Base-by-base conservation (phyloP, 2,888 invertebrate genomes). In the Dilophus febrilis region DNA sequence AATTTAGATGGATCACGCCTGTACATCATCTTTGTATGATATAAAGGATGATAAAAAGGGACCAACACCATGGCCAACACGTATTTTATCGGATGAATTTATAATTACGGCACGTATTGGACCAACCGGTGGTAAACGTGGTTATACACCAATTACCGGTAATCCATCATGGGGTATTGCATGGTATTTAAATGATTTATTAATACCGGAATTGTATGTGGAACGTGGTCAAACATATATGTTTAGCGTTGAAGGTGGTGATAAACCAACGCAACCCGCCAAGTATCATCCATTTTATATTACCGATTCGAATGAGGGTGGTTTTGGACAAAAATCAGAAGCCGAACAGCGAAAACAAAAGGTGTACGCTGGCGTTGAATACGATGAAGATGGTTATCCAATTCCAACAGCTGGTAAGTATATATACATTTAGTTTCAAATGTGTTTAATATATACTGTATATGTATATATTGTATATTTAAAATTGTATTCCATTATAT, bases 231-330 rank as follows among this genome's bases (percentile, higher is more conserved):
- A 78, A 54, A 85, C 79, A 0, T 90, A 91, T 64, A 81, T 77
- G 27, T 91, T 91, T 58, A 58, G 73, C 18, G 79, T 91, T 1
- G 90, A 91, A 61, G 88, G 88, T 30, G 86, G 87, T 8, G 74
- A 78, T 48, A 40, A 40, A 5, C 13, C 35, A 22, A n/a, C 26
- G 3, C 22, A 35, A 13, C 35, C 35, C 19, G 35, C 4, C 49
- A 75, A 77, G 50, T 91, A 84, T 61, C 90, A 91, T 64, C 91
- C 91, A 11, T 77, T 91, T 57, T 91, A 91, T 64, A 88, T 91
- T 52, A 87, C 86, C 30, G 80, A 82, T 56, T 87, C 81, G 3
- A 64, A 72, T 0, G 85, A 86, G 57, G 91, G 91, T 19, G 91
- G 90, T 2, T 83, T 76, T 53, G 83, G 81, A 0, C 86, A 87